These are phyloP conservation scores for Arion vulgaris DNA, from an alignment of 1,140 invertebrate species.

Conservation along the genomic window DNA sequence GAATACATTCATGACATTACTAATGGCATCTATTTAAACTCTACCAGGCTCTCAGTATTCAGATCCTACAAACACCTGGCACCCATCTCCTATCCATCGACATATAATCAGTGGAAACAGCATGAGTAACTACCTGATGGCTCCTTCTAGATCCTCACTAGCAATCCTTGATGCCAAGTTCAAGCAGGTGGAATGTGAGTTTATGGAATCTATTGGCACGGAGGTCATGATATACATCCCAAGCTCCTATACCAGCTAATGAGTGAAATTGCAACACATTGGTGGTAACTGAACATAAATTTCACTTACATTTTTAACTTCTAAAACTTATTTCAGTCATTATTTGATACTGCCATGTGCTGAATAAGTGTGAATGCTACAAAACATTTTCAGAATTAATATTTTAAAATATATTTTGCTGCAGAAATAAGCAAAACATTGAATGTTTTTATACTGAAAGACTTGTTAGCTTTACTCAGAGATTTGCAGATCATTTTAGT, in stretches of 20 bases:
- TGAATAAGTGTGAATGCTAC: background rate
- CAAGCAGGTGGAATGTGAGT: conserved; percentile 84
- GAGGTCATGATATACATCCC: conserved; percentile 39
- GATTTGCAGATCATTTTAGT: background rate
- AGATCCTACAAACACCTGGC: conserved; percentile 60
- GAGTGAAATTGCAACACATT: background rate
- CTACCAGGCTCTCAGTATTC: conserved; percentile 56
- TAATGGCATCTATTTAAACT: background rate
- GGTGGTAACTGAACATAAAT: background rate
- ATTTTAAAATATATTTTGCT: background rate
- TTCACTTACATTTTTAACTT: background rate
- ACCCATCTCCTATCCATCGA: conserved; percentile 80
- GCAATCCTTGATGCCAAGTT: conserved; percentile 84
- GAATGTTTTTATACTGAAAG: background rate
- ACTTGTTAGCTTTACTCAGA: background rate
- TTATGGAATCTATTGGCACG: conserved; percentile 31
- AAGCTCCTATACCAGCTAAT: conserved; percentile 27
- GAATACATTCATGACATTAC: background rate
- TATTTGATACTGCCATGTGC: background rate
- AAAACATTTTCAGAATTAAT: background rate
- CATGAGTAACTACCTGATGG: conserved; percentile 85
- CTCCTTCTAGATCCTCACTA: conserved; percentile 81
- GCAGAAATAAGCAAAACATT: background rate
- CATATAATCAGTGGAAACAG: conserved; percentile 81
- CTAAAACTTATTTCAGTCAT: background rate